Evolutionary conservation across 2,797 vertebrate genomes (phyloP), one percentile per base, ranked within the genome.

Genomic region (Tolypeutes matacus): DNA sequence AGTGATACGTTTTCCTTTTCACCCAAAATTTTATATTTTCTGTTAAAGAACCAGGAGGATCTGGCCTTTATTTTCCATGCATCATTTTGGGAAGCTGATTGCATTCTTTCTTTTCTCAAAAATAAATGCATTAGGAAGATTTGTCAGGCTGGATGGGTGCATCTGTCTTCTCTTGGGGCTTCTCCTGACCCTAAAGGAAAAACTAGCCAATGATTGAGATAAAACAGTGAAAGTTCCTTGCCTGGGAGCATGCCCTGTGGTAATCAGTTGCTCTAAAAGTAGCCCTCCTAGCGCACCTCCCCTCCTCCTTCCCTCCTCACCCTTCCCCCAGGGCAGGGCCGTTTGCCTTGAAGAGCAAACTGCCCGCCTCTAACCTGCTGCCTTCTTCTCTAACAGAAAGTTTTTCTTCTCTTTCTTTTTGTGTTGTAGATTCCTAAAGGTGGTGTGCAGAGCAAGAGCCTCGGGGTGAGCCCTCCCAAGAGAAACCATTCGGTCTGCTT

Each of bases 341-440:
- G 11, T 49, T 39, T 70, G 91, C 92, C 5, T 0, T 0, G 2
- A 4, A 21, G 21, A 12, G 76, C 62, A 12, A 85, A 23, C 2
- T 1, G 82, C 95, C 94, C 14, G 27, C 96, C 98, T 94, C 93
- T 49, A 72, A 15, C 82, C 92, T 69, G 73, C 77, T 25, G 7
- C 89, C 89, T 93, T 29, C 31, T 96, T 83, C 94, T 96, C 98
- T 98, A 98, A 98, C 97, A 60, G 84, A 86, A 1, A 70, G 95
- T 95, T 97, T 98, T 98, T 97, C 98, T 98, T 96, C 98, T 97
- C 98, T 98, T 86, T 93, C 97, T 98, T 93, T 97, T 95, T 97
- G 96, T 98, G 98, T 99, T 99, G 96, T 99, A 99, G 99, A 99
- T 99, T 99, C 99, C 99, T 99, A 99, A 99, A 99, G 99, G 98